Evolutionary conservation across 92 coral and sea anemone genomes (phyloP), one percentile per base, ranked within the genome.

Genomic region (Chrysogorgia sp.): DNA sequence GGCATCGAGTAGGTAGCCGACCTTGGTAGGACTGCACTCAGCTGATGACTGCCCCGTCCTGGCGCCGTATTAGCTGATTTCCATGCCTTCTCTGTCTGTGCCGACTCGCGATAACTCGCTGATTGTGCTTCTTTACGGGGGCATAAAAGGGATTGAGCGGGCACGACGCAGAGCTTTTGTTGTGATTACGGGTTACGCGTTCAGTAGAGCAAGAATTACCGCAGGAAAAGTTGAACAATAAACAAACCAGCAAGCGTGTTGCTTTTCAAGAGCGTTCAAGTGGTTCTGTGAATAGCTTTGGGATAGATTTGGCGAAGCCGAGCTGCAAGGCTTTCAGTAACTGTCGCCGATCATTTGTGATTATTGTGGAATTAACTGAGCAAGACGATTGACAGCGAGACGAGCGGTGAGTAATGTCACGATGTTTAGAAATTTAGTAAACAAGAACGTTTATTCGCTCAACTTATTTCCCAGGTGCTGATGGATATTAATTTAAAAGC

Each of bases 121-220:
- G n/a, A 45, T 69, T 28, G 59, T 69, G 45, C 41, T 2, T 45
- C 35, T 13, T 47, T 10, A 47, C 5, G 2, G 26, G 60, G 12
- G 22, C 17, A 69, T 26, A 69, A 69, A 69, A 48, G 48, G 76
- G 76, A 69, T 47, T 69, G 25, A 37, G 15, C n/a, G 53, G n/a
- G n/a, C 10, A 7, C n/a, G 53, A 47, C n/a, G 53, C 15, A 2
- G 53, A 47, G 53, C 53, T 47, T 47, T 47, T 47, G 60, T 69
- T 49, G 34, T 69, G 41, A 49, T 17, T 12, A 12, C 53, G 7
- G 15, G 53, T 7, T 47, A n/a, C n/a, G n/a, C n/a, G n/a, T n/a
- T 15, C 53, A 7, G 17, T 15, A 47, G 14, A 47, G 10, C 53
- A 47, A 12, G 53, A 40, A 21, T 32, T 20, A 3, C 55, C 12